phyloP scores from a whole-genome alignment of 1,140 invertebrate species.

The Philotrypesis tridentata region DNA sequence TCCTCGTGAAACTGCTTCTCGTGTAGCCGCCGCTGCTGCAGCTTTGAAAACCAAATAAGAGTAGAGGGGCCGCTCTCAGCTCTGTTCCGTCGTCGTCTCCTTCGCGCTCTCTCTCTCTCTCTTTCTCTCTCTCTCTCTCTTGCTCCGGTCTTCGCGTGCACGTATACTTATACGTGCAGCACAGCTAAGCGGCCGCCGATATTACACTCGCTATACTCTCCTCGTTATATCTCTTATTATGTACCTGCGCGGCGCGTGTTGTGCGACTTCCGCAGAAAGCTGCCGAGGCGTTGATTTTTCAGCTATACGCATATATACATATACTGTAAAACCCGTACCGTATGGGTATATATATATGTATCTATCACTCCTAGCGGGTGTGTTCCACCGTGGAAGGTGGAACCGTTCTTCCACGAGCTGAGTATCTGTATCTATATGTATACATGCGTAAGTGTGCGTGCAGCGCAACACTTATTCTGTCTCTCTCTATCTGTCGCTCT shows the following conservation, averaged over 20 bases:
- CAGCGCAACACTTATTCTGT: too few relatives aligned
- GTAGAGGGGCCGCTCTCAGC: not conserved
- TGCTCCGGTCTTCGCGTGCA: not conserved
- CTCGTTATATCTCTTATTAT: not conserved
- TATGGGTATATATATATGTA: too few relatives aligned
- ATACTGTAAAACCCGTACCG: too few relatives aligned
- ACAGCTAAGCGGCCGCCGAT: not conserved
- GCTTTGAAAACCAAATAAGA: conserved; percentile 38
- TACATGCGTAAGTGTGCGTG: too few relatives aligned
- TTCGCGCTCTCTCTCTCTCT: not conserved
- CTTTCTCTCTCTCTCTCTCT: not conserved
- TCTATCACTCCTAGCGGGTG: not conserved
- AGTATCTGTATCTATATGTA: too few relatives aligned
- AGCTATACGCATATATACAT: not conserved
- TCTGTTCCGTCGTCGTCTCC: not conserved
- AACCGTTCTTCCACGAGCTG: not conserved
- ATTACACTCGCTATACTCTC: not conserved
- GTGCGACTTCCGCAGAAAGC: not conserved
- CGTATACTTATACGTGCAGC: not conserved
- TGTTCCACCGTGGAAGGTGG: not conserved
- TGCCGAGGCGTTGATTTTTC: conserved; percentile 21
- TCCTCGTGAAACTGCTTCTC: conserved; percentile 33
- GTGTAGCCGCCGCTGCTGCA: not conserved
- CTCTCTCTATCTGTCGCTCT: too few relatives aligned
- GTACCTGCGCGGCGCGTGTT: conserved; percentile 25